Evolutionary conservation across 2,888 invertebrate genomes (phyloP).

Genomic region (Nomada fabriciana): DNA sequence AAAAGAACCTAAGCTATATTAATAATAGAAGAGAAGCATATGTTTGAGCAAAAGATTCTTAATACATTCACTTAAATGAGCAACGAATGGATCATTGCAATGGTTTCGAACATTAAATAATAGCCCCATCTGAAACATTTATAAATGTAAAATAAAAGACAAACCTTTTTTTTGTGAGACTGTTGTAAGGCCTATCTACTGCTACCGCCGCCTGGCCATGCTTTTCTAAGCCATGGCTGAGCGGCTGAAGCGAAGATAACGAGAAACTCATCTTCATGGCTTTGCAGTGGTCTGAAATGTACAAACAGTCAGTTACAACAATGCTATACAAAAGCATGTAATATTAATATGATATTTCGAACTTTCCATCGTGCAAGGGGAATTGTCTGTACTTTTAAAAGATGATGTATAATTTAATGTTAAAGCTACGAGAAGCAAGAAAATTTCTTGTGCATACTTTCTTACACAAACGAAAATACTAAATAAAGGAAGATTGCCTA

Average conservation of each 20-base stretch:
- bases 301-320: not conserved
- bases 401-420: not conserved
- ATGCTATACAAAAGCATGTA: not conserved
- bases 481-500: not conserved
- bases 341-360: not conserved
- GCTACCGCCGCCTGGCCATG: constrained; percentile 83
- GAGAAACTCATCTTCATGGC: constrained; percentile 92
- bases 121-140: constrained; percentile 6
- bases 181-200: constrained; percentile 92
- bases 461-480: not conserved
- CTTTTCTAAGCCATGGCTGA: constrained; percentile 85
- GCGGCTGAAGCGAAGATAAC: constrained; percentile 91
- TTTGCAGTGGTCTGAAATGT: constrained; percentile 59
- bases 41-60: not conserved
- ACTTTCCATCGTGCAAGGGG: too few relatives aligned
- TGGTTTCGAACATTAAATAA: not conserved
- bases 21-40: not conserved
- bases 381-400: not conserved
- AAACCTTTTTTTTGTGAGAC: constrained; percentile 91
- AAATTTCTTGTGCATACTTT: not conserved
- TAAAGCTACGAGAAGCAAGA: not conserved
- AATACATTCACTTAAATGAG: not conserved
- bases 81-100: not conserved
- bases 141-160: constrained; percentile 7
- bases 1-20: not conserved